phyloP scores from a whole-genome alignment of 1,140 invertebrate genomes.

The Ceratina australensis region DNA sequence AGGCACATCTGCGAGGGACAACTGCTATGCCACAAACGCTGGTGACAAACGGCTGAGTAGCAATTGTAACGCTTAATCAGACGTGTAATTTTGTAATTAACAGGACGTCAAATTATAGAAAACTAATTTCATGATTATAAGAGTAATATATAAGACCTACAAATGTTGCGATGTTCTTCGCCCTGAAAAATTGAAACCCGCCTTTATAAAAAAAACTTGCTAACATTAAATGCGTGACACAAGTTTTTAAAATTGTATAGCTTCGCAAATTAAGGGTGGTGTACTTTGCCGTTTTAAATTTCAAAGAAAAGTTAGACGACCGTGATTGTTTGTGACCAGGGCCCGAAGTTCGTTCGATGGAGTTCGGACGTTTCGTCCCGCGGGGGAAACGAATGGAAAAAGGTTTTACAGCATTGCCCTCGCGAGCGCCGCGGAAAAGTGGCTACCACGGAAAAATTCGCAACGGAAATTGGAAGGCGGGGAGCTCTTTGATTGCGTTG shows the following conservation, averaged over 20 bases:
- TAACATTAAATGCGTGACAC: neutral
- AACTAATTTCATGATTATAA: too few species aligned
- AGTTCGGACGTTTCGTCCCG: constrained; percentile 22
- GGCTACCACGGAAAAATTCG: neutral
- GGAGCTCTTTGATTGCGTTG: constrained; percentile 4
- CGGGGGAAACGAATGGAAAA: constrained; percentile 4
- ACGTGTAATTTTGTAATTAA: constrained; percentile 51
- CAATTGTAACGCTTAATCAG: constrained; percentile 67
- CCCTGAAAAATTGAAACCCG: too few species aligned
- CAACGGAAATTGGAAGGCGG: neutral
- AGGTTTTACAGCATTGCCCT: neutral
- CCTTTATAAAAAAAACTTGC: too few species aligned
- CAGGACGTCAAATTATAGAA: too few species aligned
- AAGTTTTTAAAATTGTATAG: neutral
- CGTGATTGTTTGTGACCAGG: neutral
- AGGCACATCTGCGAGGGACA: constrained; percentile 25
- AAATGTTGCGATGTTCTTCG: too few species aligned
- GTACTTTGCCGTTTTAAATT: neutral
- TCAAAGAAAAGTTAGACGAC: neutral
- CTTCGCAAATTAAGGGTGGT: neutral
- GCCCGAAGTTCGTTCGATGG: neutral
- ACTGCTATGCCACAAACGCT: constrained; percentile 20
- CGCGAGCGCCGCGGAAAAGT: neutral
- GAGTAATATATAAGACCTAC: too few species aligned
- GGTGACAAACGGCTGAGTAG: constrained; percentile 49